Conservation (phyloP, 2,888 invertebrate genomes). For the Aromia moschata region DNA sequence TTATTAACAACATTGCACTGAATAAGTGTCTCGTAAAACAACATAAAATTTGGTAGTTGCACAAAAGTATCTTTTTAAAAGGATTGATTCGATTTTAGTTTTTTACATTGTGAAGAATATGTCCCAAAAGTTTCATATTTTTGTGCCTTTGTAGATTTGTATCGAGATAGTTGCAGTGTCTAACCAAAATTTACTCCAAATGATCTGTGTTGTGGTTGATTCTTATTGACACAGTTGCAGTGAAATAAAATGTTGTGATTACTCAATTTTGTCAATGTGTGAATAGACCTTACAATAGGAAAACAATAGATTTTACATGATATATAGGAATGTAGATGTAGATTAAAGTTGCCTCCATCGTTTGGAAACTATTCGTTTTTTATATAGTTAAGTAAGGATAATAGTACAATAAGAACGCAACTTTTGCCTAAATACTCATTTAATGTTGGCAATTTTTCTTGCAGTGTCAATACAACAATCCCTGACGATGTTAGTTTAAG, state of each 20-base stretch:
- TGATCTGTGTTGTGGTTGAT: constrained; percentile 37
- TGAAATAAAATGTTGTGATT: constrained; percentile 31
- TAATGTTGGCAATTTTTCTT: background rate
- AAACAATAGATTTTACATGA: constrained; percentile 49
- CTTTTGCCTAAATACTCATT: background rate
- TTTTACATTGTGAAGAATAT: too few relatives aligned
- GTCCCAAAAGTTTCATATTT: too few relatives aligned
- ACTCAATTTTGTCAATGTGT: constrained; percentile 49
- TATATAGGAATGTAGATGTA: constrained; percentile 39
- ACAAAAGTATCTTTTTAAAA: too few relatives aligned
- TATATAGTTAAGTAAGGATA: background rate
- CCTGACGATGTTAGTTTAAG: constrained; percentile 6
- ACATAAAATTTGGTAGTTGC: too few relatives aligned
- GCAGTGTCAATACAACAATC: background rate
- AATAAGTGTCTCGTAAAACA: too few relatives aligned
- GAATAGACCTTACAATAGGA: constrained; percentile 47
- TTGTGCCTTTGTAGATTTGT: constrained; percentile 25
- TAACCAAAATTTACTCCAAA: constrained; percentile 9
- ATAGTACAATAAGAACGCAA: background rate
- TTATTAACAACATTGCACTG: too few relatives aligned
- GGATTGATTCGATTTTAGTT: too few relatives aligned
- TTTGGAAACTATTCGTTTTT: background rate
- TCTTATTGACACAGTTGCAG: constrained; percentile 39
- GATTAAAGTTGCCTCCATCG: constrained; percentile 23
- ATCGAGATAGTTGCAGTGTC: constrained; percentile 13